These are phyloP conservation scores for Olivierus martensii DNA, from an alignment of 1,140 invertebrate species.

Conservation along the genomic window DNA sequence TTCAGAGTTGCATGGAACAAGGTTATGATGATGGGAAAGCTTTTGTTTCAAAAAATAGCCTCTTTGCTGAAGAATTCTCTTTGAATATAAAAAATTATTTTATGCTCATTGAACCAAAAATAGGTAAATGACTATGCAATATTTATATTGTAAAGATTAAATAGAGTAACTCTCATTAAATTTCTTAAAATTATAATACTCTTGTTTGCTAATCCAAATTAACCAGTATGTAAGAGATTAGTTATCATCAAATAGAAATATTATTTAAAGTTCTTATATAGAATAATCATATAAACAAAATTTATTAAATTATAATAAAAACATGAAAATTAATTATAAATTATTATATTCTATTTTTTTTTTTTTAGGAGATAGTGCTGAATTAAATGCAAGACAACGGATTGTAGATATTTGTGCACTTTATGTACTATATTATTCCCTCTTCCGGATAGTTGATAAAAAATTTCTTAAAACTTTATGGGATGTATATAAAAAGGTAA, in stretches of 20 bases:
- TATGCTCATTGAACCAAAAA: constrained; percentile 42
- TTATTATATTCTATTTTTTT: no score
- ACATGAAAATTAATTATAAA: no score
- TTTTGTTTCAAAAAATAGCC: constrained; percentile 44
- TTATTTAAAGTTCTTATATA: no score
- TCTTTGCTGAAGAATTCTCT: constrained; percentile 53
- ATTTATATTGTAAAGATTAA: constrained; percentile 28
- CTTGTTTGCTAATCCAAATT: no score
- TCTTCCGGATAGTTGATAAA: constrained; percentile 64
- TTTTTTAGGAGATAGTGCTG: constrained; percentile 30
- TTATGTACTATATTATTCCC: constrained; percentile 50
- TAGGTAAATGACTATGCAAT: constrained; percentile 17
- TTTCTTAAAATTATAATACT: no score
- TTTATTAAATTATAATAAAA: no score
- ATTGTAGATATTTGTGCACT: constrained; percentile 57
- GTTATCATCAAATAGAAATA: no score
- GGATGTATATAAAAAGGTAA: constrained; percentile 59
- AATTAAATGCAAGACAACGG: constrained; percentile 37
- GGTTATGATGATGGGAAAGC: constrained; percentile 45
- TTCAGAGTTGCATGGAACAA: constrained; percentile 42
- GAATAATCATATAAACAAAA: no score
- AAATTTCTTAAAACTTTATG: constrained; percentile 54
- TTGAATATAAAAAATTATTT: constrained; percentile 51
- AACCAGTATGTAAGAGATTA: no score
- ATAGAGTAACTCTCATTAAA: no score